Conservation (phyloP, 2,888 invertebrate genomes). For the Ashinkailepas kermadecensis region DNA sequence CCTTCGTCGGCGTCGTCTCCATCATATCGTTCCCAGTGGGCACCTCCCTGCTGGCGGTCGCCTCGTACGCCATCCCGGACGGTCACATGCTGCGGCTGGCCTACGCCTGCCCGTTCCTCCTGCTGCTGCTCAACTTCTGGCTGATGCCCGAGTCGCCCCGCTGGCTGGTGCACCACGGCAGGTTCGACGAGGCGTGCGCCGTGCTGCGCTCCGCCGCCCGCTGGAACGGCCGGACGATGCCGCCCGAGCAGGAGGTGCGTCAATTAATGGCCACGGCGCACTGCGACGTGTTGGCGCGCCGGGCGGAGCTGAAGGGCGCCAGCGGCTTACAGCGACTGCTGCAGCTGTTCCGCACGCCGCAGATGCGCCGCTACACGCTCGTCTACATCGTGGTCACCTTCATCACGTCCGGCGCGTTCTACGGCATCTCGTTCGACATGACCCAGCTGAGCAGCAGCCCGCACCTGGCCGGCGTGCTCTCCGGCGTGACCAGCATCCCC, state of each 20-base stretch:
- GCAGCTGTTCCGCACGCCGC: background rate
- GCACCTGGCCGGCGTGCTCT: conserved; percentile 47
- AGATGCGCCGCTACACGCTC: background rate
- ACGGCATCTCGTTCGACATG: conserved; percentile 43
- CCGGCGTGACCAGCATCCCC: conserved; percentile 44
- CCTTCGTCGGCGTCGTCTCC: background rate
- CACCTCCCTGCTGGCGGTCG: background rate
- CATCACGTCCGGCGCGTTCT: conserved; percentile 43
- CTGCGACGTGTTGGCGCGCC: background rate
- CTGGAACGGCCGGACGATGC: background rate
- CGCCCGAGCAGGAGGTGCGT: background rate
- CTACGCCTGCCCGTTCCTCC: conserved; percentile 45
- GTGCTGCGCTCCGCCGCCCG: background rate
- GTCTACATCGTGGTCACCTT: background rate
- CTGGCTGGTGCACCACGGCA: background rate
- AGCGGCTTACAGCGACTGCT: background rate
- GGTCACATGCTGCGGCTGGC: conserved; percentile 49
- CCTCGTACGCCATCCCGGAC: conserved; percentile 39
- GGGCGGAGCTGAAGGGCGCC: background rate
- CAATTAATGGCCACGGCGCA: background rate
- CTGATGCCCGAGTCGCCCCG: conserved; percentile 15
- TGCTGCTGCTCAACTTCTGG: conserved; percentile 40
- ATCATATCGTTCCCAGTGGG: background rate
- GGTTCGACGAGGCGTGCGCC: background rate
- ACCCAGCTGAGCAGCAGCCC: conserved; percentile 44